Conservation (phyloP, 2,113 vertebrate species). For the Cardinalis cardinalis region DNA sequence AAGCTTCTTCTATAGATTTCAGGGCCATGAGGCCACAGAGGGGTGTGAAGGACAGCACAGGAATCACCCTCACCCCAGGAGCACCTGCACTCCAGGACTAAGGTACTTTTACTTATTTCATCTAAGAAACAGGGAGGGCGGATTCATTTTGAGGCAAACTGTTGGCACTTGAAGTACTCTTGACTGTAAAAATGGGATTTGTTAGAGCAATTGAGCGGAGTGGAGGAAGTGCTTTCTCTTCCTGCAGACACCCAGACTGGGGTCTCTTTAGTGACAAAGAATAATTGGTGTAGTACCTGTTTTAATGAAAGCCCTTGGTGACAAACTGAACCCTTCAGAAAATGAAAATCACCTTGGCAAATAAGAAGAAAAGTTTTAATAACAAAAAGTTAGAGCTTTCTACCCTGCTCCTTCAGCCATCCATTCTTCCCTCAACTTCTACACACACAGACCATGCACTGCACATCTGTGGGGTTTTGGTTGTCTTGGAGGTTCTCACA, state of each 20-base stretch:
- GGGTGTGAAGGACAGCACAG: fast-evolving
- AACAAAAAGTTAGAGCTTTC: not conserved
- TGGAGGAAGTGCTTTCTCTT: not conserved
- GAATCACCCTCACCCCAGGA: not conserved
- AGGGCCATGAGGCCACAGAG: fast-evolving
- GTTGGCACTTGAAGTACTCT: not conserved
- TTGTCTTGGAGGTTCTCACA: not conserved
- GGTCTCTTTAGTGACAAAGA: constrained; percentile 33
- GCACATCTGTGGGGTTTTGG: not conserved
- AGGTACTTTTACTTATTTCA: not conserved
- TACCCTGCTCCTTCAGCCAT: not conserved
- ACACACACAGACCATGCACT: fast-evolving
- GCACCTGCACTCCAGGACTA: fast-evolving
- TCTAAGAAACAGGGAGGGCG: not conserved
- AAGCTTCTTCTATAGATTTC: not conserved
- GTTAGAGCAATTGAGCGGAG: constrained; percentile 31
- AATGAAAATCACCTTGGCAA: not conserved
- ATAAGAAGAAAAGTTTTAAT: not conserved
- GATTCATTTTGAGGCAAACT: not conserved
- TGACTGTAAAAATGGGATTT: constrained; percentile 29
- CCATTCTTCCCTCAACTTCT: not conserved
- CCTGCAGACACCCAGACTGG: not conserved
- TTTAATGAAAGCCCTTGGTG: constrained; percentile 16
- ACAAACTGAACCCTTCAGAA: not conserved
- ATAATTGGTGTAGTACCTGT: not conserved